Base-by-base conservation (phyloP, 2,797 vertebrate genomes). In the Myripristis murdjan region DNA sequence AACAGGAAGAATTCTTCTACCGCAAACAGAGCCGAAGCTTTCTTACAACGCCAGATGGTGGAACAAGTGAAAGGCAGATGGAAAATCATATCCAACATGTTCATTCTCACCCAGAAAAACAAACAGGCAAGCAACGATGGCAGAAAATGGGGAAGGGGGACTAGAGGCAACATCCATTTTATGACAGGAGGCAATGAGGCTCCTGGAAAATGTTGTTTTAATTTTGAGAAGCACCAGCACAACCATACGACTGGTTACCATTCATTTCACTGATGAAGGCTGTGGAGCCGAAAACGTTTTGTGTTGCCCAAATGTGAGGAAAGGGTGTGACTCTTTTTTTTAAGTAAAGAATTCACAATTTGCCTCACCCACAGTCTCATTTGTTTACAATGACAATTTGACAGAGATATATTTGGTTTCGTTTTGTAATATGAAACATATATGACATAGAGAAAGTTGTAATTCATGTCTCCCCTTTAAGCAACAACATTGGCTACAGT, bases 361-460 rank as follows among this genome's bases (percentile, higher is more conserved):
- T n/a, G n/a, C n/a, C n/a, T n/a, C n/a, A n/a, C n/a, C n/a, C n/a
- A n/a, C n/a, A n/a, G n/a, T n/a, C n/a, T n/a, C n/a, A n/a, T n/a
- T n/a, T 5, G 33, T 5, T 35, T 1, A 6, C 33, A 35, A 3
- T 5, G 7, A 35, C 10, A 35, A 8, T 35, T 35, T 35, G 33
- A 35, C 33, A 35, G 10, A 39, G 5, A 2, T 54, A 57, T n/a
- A n/a, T n/a, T n/a, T n/a, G n/a, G n/a, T n/a, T 22, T 24, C 51
- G 76, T 58, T 56, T 11, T 4, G 68, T 14, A 33, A 60, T 48
- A 72, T 37, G 51, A n/a, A 14, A 26, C 18, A 44, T 7, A 0
- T 9, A 46, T 7, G 23, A 56, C 51, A 12, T 35, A n/a, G 43
- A 7, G 49, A 18, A 28, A 52, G 35, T 7, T 18, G 6, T 12